Evolutionary conservation across 2,113 vertebrate species (phyloP), one percentile per base, ranked within the genome.

Genomic region (Thalassarche chlororhynchos): DNA sequence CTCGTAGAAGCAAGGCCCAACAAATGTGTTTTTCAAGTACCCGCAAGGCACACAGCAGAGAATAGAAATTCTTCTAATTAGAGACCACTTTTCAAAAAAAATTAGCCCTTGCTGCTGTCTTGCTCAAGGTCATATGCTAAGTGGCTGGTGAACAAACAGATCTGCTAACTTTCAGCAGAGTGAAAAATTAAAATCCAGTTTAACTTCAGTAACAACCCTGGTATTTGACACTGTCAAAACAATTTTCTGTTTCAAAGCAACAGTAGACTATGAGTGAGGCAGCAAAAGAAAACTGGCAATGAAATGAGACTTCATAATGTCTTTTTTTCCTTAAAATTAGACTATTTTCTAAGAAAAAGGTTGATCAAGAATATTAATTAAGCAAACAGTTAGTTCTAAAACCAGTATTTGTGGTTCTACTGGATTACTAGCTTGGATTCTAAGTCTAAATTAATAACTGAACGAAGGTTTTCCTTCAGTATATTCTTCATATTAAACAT

Each of bases 81-180:
- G 60, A 88, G 42, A 42, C 2, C 2, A 6, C 42, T 28, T 32
- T 18, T 61, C 70, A 58, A 64, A 38, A 83, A 83, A 78, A 65
- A 32, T 31, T 3, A 90, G 95, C 71, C 68, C 78, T 90, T 14
- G 60, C 75, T 54, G 68, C 70, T 75, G 90, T 34, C 75, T 87
- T 62, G 79, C 93, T 84, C 95, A 90, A 78, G 92, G 93, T 95
- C 95, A 68, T 36, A 75, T 8, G 14, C 81, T 71, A 58, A 93
- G 83, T 25, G 51, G 42, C 68, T 84, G 85, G 42, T 31, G 92
- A 76, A 38, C 83, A 93, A 84, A 95, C 54, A 90, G 76, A 82
- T 49, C 71, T 75, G 88, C 71, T 83, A 83, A 62, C 68, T 93
- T 60, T 10, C 87, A 83, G 81, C 55, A 76, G 46, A 69, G 42